phyloP scores from a whole-genome alignment of 2,797 vertebrate genomes.

The Taeniopygia guttata region DNA sequence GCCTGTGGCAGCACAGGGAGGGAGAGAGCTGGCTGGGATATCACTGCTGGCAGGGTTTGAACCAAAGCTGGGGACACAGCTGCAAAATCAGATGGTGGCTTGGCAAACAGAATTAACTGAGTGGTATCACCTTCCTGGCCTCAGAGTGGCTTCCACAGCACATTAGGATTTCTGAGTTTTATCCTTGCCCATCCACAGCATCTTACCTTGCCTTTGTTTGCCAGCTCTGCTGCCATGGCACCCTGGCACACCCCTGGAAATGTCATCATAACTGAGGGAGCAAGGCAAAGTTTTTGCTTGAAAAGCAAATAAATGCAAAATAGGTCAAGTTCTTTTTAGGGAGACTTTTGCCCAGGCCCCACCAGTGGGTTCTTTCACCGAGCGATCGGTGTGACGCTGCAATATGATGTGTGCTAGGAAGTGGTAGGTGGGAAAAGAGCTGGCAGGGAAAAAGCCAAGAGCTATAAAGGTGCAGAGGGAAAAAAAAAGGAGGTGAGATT shows the following conservation, averaged over 20 bases:
- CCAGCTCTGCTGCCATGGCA: background rate
- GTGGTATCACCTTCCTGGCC: background rate
- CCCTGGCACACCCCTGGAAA: background rate
- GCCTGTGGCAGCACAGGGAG: accelerated
- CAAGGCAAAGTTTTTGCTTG: background rate
- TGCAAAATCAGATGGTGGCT: background rate
- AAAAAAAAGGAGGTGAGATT: background rate
- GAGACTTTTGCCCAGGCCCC: background rate
- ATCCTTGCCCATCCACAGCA: background rate
- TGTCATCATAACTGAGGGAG: background rate
- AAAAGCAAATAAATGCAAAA: background rate
- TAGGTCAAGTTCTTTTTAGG: background rate
- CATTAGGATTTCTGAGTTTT: background rate
- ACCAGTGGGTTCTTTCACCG: background rate
- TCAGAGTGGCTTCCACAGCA: background rate
- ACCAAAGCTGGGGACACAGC: background rate
- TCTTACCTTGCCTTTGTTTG: background rate
- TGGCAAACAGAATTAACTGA: background rate
- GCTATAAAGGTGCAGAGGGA: background rate
- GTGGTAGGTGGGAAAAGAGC: background rate
- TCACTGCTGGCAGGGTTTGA: background rate
- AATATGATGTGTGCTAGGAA: background rate
- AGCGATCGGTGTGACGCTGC: background rate
- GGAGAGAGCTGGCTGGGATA: accelerated
- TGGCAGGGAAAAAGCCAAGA: background rate